Evolutionary conservation across 2,888 invertebrate genomes (phyloP).

Genomic region (Apeira syringaria): DNA sequence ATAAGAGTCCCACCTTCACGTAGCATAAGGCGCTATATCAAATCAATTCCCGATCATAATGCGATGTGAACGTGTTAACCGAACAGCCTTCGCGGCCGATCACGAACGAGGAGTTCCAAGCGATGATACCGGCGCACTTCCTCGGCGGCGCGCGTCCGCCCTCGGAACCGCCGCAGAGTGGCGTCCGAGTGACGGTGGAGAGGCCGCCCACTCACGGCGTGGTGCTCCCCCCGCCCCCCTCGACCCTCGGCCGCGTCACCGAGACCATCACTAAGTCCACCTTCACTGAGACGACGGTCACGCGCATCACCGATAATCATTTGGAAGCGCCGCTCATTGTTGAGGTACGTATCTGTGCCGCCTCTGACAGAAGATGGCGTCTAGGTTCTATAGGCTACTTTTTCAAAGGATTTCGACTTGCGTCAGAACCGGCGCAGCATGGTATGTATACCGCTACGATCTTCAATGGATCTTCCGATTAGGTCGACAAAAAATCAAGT

Average conservation of each 20-base stretch:
- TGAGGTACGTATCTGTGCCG: slow-evolving; percentile 87
- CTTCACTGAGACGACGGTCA: slow-evolving; percentile 97
- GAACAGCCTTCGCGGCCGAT: slow-evolving; percentile 90
- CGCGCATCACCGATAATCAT: slow-evolving; percentile 96
- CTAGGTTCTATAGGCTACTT: too few species aligned
- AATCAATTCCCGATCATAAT: slow-evolving; percentile 41
- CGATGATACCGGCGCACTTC: slow-evolving; percentile 97
- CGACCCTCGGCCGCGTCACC: slow-evolving; percentile 93
- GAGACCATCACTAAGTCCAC: slow-evolving; percentile 98
- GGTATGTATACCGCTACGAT: too few species aligned
- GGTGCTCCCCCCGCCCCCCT: slow-evolving; percentile 91
- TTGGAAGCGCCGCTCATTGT: slow-evolving; percentile 93
- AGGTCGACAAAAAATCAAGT: too few species aligned
- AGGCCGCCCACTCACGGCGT: slow-evolving; percentile 85
- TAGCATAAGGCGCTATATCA: slow-evolving; percentile 22
- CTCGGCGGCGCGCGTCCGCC: slow-evolving; percentile 74
- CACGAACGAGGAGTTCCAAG: slow-evolving; percentile 97
- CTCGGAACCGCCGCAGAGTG: slow-evolving; percentile 59
- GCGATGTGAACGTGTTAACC: slow-evolving; percentile 80
- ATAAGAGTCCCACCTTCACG: slow-evolving; percentile 2
- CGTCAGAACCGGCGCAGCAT: too few species aligned
- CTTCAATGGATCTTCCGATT: too few species aligned
- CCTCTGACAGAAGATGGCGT: too few species aligned
- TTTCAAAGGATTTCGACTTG: too few species aligned
- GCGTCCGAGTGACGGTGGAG: slow-evolving; percentile 94